Evolutionary conservation across 2,888 invertebrate genomes (phyloP).

Genomic region (Melipona bicolor): DNA sequence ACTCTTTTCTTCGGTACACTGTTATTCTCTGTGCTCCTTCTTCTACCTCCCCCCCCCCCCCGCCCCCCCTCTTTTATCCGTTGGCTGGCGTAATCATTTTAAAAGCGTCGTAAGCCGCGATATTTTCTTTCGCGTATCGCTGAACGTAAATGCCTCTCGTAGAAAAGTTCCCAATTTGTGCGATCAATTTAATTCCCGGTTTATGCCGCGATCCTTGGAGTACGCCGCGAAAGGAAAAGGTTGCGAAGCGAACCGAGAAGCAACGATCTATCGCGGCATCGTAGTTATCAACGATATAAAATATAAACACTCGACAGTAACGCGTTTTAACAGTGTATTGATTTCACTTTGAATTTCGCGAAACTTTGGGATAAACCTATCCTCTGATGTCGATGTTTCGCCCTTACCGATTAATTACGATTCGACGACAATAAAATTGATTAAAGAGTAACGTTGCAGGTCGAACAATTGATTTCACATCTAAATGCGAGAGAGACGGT

Average conservation of each 20-base stretch:
- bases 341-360: not conserved
- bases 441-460: not conserved
- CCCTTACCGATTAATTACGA: not conserved
- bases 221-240: not conserved
- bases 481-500: not conserved
- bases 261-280: not conserved
- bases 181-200: conserved; percentile 14
- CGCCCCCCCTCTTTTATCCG: conserved; percentile 5
- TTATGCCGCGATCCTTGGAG: not conserved
- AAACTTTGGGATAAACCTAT: not conserved
- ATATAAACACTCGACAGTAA: not conserved
- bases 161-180: conserved; percentile 14
- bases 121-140: conserved; percentile 18
- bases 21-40: not conserved
- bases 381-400: not conserved
- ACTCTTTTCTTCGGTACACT: conserved; percentile 28
- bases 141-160: not conserved
- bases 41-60: not conserved
- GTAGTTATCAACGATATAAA: not conserved
- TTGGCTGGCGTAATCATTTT: conserved; percentile 41
- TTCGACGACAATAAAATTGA: not conserved
- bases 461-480: not conserved
- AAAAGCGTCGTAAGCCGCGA: conserved; percentile 24
- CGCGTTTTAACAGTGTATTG: not conserved
- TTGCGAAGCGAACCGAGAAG: not conserved